Base-by-base conservation (phyloP, 2,888 invertebrate genomes). In the Euzophera pinguis region DNA sequence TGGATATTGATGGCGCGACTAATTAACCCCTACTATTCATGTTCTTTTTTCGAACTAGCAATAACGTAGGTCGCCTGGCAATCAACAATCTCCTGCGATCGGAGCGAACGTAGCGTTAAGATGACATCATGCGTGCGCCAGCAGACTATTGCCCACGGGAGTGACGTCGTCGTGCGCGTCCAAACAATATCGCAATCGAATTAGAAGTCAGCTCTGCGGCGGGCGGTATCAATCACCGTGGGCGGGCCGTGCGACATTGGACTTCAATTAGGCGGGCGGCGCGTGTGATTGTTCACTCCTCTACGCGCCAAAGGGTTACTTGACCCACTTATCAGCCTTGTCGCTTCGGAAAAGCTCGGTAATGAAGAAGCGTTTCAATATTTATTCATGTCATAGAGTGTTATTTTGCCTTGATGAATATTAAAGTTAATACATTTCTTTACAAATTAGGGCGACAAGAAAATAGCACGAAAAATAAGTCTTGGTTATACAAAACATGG, bases 251-350 rank as follows among this genome's bases (percentile, higher is more conserved):
- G 77, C 85, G 89, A 89, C 89, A 89, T 85, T 88, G 89, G 87
- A 86, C 86, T 89, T 88, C 89, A 89, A 89, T 90, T 90, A 90
- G 88, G 79, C 86, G 84, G 84, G 82, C 81, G 83, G 79, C 81
- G 81, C 77, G 78, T 78, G 81, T 84, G 85, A 86, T 85, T 86
- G 84, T 84, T 84, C 78, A 78, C 81, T 84, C 73, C 78, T 80
- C 73, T 73, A 78, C 78, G 78, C 68, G 70, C 75, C 74, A 84
- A 85, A 87, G 87, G 88, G 83, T 88, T 83, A 83, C 87, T 88
- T 87, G 88, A 86, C 89, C 89, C 75, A 88, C 79, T 87, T 88
- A 85, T 79, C 79, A 78, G 73, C 68, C 71, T 72, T 74, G 73
- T 72, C 73, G 75, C 74, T 75, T 66, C 70, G 73, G 73, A 75